Evolutionary conservation across 2,113 vertebrate species (phyloP), one percentile per base, ranked within the genome.

Genomic region (Microcebus lehilahytsara): DNA sequence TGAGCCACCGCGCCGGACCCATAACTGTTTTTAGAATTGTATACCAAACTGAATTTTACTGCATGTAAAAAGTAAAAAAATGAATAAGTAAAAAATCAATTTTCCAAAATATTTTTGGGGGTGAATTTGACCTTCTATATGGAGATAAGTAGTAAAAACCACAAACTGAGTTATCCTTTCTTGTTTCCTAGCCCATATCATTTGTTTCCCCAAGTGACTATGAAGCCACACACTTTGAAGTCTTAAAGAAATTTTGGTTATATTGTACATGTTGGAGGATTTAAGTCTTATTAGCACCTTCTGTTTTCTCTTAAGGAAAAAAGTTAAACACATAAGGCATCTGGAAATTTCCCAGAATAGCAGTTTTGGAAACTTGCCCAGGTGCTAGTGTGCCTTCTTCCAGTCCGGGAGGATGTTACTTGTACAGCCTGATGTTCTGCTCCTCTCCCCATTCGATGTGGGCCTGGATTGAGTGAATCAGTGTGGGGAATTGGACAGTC

Each of bases 231-330:
- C 1, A 56, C 19, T 95, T 72, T 86, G 40, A 94, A 87, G n/a
- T 56, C 37, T 78, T 95, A 83, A 95, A 81, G 32, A 56, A 89
- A 86, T 93, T 91, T 91, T 69, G 56, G 27, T 75, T 97, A 49
- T 93, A 75, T 19, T 69, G 27, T 60, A 42, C 20, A 71, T 83
- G 34, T 93, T 93, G 75, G 67, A 56, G 32, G 42, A 75, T 77
- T 89, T 93, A 79, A 89, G 19, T 83, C 32, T 85, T 88, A 92
- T 16, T 96, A 83, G n/a, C 83, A 80, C 27, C 42, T 86, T 89
- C 53, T 67, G 11, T 94, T 88, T 87, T 85, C 32, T 88, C 34
- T 81, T 64, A 89, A 75, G 51, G 79, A 74, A 53, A 72, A 74
- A 81, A 69, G 46, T 84, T 23, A 86, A 91, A 51, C 6, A 66